Evolutionary conservation across 2,888 invertebrate species (phyloP), one percentile per base, ranked within the genome.

Genomic region (Eristalis pertinax): DNA sequence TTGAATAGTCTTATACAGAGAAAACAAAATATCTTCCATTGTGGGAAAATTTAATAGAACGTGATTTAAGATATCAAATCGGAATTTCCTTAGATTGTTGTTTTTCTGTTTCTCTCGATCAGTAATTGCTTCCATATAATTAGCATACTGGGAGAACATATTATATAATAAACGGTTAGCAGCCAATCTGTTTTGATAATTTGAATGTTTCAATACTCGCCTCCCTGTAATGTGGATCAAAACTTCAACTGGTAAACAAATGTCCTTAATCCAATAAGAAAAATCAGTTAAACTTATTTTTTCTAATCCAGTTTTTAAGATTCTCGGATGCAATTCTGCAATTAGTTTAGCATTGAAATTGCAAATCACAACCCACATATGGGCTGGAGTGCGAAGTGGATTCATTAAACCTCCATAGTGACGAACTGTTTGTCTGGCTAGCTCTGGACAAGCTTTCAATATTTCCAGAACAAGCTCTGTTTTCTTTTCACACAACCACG

Each of bases 401-500:
- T 95, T 95, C 87, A 96, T 94, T 89, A 94, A 94, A 1, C 94
- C 93, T 81, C 95, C 95, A 13, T 95, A 93, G 50, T 94, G 94
- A 72, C 90, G 92, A 89, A 96, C 94, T 15, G 96, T 93, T 2
- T 95, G 94, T 91, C 95, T 95, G 19, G 95, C 95, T 70, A 97
- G 93, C 91, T 97, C 97, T 0, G 97, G 97, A 91, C 96, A 96
- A 43, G 95, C 95, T 70, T 93, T 92, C 79, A 96, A 92, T 70
- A 96, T 95, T 91, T 95, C 94, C 2, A 95, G 91, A 7, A 96
- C 93, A 19, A 96, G 92, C 75, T 96, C 94, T 76, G 94, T 93
- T 89, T 96, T 96, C 89, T 94, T 94, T 15, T 94, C 94, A 92
- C 96, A 95, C 84, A 95, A 94, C 96, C 96, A 97, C 0, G 96